Evolutionary conservation across 2,888 invertebrate genomes (phyloP), one percentile per base, ranked within the genome.

Genomic region (Spodoptera picta): DNA sequence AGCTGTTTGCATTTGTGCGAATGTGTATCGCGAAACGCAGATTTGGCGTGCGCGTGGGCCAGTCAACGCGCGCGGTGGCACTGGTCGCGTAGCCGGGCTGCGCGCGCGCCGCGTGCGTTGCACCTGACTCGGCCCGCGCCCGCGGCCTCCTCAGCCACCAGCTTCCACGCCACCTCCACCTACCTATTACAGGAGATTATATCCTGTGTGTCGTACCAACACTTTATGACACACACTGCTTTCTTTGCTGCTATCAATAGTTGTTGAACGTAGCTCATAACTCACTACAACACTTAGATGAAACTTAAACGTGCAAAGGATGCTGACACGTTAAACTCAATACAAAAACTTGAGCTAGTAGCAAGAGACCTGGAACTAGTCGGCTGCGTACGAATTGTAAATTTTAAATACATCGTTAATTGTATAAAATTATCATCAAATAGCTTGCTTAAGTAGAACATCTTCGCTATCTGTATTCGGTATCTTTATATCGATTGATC

Each of bases 1-100:
- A 79, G 80, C 80, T 80, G 79, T 83, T 82, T 79, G 80, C 76
- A 82, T 84, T 81, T 75, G 78, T 77, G 85, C 83, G 84, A 83
- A 83, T 83, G 70, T 78, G 80, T 84, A 77, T 84, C 79, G 89
- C 88, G 88, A 89, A 88, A 84, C 80, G 84, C 85, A 86, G 77
- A 83, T 82, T 90, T 90, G 86, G 90, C 91, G 86, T 87, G 91
- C 94, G 93, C 92, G 92, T 92, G 87, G 89, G 90, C 85, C 81
- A 83, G 87, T 65, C 90, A 89, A 87, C 87, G 92, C 90, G 89
- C 94, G 93, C 90, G 87, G 86, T 85, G 88, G 88, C 88, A 92
- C 92, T 93, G 91, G 79, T 83, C 79, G 78, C 65, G 70, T 61
- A 72, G 65, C 61, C 56, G 65, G 53, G 63, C 61, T 52, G 71